These are phyloP conservation scores for Ormyrus rosae DNA, from an alignment of 2,888 invertebrate species.

Conservation along the genomic window DNA sequence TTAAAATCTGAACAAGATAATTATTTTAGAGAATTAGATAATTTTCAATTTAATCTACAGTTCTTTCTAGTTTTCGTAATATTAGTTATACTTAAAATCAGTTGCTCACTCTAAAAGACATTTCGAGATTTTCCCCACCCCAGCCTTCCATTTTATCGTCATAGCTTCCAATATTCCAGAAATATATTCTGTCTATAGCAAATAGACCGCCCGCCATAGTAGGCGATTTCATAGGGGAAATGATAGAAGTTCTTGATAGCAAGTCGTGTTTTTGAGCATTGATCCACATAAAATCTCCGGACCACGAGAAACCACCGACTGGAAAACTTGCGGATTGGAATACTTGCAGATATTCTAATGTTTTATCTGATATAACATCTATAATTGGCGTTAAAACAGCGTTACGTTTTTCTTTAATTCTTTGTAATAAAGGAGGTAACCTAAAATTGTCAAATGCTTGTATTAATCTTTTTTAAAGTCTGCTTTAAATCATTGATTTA, in stretches of 20 bases:
- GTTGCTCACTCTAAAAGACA: constrained; percentile 93
- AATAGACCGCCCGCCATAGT: constrained; percentile 99
- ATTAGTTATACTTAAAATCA: background rate
- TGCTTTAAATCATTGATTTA: no score
- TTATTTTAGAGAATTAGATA: background rate
- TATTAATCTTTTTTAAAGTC: background rate
- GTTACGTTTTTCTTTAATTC: constrained; percentile 87
- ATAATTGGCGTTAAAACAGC: constrained; percentile 95
- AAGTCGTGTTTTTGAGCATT: constrained; percentile 83
- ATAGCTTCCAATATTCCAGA: constrained; percentile 96
- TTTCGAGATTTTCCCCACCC: constrained; percentile 98
- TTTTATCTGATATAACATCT: constrained; percentile 91
- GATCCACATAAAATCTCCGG: constrained; percentile 96
- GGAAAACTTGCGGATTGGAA: constrained; percentile 74
- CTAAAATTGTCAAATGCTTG: constrained; percentile 66
- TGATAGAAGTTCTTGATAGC: constrained; percentile 78
- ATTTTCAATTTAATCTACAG: background rate
- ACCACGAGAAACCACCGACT: constrained; percentile 91
- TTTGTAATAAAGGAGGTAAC: constrained; percentile 91
- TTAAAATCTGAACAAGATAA: background rate
- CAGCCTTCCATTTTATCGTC: constrained; percentile 98
- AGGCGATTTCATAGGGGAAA: constrained; percentile 86
- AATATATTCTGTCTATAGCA: constrained; percentile 93
- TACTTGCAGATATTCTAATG: constrained; percentile 82
- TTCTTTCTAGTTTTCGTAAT: background rate